Evolutionary conservation across 2,888 invertebrate genomes (phyloP), one percentile per base, ranked within the genome.

Genomic region (Scotopteryx bipunctaria): DNA sequence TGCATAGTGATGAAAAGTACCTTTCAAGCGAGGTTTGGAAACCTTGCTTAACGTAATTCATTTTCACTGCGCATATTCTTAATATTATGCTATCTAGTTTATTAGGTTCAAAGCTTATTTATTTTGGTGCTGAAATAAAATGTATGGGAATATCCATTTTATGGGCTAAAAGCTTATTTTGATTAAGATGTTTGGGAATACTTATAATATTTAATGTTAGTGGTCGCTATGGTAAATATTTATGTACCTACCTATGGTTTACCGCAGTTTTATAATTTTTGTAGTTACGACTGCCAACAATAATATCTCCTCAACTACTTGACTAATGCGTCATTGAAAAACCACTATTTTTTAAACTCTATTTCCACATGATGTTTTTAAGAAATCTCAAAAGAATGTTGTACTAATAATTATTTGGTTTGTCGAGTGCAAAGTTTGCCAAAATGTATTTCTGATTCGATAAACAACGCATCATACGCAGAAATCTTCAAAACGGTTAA

Each of bases 381-480:
- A 13, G 16, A 37, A n/a, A n/a, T 44, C 23, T 2, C 32, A 35
- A 23, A 36, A 33, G 13, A 25, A 29, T 23, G 15, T 15, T n/a
- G n/a, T n/a, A n/a, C n/a, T n/a, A 29, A 19, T 25, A 14, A 47
- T 36, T 15, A 25, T 43, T 58, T 41, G 31, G 9, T 53, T 51
- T 17, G 47, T 11, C 11, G 53, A 43, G 15, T 48, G 23, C 19
- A 29, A 23, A 38, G 38, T 46, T 47, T 59, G 49, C 54, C 54
- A 49, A 49, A 57, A 46, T 51, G 13, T 32, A 46, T 35, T 42
- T 57, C 41, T 23, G 41, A 43, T 44, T 35, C 44, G 31, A 45
- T 33, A 54, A 52, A 46, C 47, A 47, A 35, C 19, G 15, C 38
- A 32, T 47, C 15, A 25, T 41, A 14, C 27, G n/a, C 35, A 42